phyloP scores from a whole-genome alignment of 2,797 vertebrate genomes.

The Knipowitschia caucasica region DNA sequence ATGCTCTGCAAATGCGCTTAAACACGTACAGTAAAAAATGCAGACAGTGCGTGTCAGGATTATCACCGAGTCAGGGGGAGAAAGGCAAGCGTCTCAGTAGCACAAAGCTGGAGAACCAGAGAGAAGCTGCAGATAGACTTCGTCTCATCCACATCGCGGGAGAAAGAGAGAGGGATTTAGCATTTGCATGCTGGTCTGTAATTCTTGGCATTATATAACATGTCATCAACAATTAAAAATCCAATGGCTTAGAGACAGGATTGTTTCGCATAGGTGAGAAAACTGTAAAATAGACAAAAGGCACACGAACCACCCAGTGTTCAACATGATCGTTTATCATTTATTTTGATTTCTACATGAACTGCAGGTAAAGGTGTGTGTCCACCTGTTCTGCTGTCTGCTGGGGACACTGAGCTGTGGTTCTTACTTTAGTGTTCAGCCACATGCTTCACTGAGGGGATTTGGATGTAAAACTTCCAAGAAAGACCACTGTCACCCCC shows the following conservation, averaged over 20 bases:
- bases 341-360: background rate
- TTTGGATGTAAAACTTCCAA: conserved; percentile 61
- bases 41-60: conserved; percentile 84
- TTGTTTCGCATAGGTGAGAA: conserved; percentile 75
- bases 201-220: conserved; percentile 80
- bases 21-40: conserved; percentile 82
- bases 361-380: background rate
- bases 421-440: conserved; percentile 49
- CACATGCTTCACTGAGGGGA: conserved; percentile 54
- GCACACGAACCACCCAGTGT: conserved; percentile 50
- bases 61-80: conserved; percentile 76
- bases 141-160: conserved; percentile 74
- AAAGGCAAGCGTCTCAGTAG: conserved; percentile 70
- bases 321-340: background rate
- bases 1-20: conserved; percentile 85
- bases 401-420: conserved; percentile 31
- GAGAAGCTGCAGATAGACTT: conserved; percentile 77
- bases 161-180: conserved; percentile 75
- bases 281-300: conserved; percentile 54
- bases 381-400: conserved; percentile 25
- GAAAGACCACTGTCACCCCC: conserved; percentile 22
- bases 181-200: conserved; percentile 77
- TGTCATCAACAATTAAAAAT: conserved; percentile 74
- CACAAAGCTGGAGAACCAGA: conserved; percentile 73
- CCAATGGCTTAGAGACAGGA: conserved; percentile 69